Base-by-base conservation (phyloP, 2,888 invertebrate species). In the Hyposoter dolosus region DNA sequence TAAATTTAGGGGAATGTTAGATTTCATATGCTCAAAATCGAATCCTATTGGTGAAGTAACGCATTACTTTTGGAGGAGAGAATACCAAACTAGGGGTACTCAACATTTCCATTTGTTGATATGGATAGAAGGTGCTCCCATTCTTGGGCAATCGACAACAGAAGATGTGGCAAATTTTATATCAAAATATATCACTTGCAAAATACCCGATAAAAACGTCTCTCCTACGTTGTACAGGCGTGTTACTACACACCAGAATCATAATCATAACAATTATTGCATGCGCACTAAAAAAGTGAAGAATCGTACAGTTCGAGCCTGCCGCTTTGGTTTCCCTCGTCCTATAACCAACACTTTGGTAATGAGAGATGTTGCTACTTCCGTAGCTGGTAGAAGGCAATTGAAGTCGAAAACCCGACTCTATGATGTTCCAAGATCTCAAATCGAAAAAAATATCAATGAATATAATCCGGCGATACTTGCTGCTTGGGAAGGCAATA, bases 1-100 rank as follows among this genome's bases (percentile, higher is more conserved):
- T 50, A 90, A 92, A 84, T 92, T 92, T 86, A 77, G 76, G n/a
- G 89, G 88, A 10, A 90, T 91, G 88, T 86, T 92, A 19, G 89
- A 91, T 60, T 92, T 92, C 65, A 79, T 92, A 32, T 88, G 53
- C 17, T 89, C 89, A 65, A 66, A 88, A 7, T 87, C 88, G 86
- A 85, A 87, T 28, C 90, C 91, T 5, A 72, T 91, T 40, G 89
- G 89, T 28, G 66, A 88, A 83, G 74, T 88, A n/a, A 86, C 68
- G 90, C 6, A 72, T 91, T 50, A 90, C 56, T 88, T 88, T 65
- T 89, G 87, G 86, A 45, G 88, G 28, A 66, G 89, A n/a, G 90
- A 89, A 75, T 90, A 90, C 74, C 90, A 71, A 68, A 17, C 88
- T 88, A 88, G 89, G 88, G 28, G 74, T 88, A 83, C 50, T 56